Evolutionary conservation across 2,888 invertebrate species (phyloP), one percentile per base, ranked within the genome.

Genomic region (Apantesis nais): DNA sequence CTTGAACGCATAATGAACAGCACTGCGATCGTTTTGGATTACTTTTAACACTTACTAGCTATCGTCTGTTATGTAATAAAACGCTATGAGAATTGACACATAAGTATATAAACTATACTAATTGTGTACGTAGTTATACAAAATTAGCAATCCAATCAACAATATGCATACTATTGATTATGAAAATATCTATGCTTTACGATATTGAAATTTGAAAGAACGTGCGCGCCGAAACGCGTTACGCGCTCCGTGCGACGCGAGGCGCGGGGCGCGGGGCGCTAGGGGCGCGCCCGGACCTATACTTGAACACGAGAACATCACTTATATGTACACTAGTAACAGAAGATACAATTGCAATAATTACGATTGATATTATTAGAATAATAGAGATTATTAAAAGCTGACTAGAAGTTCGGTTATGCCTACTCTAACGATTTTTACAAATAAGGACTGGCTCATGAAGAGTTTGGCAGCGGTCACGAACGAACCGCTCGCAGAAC

Each of bases 31-130:
- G 85, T 85, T 83, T 88, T 89, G 89, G 89, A 89, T 92, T 93
- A 93, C 88, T 84, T 91, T 92, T 92, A 95, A 95, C 95, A 95
- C 95, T 95, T 95, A 95, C 93, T 92, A 93, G 80, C 94, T 95
- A 95, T 92, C 89, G 84, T 92, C 90, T 91, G 93, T 94, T 94
- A 92, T 92, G 94, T 94, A 94, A 93, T 95, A 95, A 95, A 95
- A 95, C 87, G 93, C 95, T 95, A 95, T 94, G 91, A 93, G 95
- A 95, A 95, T 95, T 95, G 95, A 95, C 95, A 95, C 95, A 95
- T 95, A 95, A 95, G 95, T 95, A 95, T 95, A 95, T 95, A 93
- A 93, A 95, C 95, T 95, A 95, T 95, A 94, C 95, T 95, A 95
- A 91, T 94, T 92, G 94, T 95, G 95, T 94, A 93, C 91, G 94